Evolutionary conservation across 2,888 invertebrate genomes (phyloP).

Genomic region (Heliconius erato): DNA sequence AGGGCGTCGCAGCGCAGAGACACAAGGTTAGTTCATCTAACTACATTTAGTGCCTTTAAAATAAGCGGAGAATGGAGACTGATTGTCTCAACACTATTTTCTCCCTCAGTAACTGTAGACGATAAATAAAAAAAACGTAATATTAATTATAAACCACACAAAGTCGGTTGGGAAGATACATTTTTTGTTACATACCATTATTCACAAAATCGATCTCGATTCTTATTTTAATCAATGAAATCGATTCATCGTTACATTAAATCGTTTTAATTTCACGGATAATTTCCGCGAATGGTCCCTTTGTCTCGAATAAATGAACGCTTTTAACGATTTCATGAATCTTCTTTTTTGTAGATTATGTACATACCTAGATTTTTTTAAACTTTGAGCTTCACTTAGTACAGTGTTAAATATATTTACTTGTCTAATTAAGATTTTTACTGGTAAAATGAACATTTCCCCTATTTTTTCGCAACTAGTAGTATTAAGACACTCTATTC

Average conservation of each 20-base stretch:
- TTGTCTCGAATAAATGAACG: conserved; percentile 58
- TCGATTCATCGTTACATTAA: conserved; percentile 39
- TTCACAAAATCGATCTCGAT: conserved; percentile 24
- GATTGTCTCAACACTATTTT: no score
- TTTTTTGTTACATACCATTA: conserved; percentile 12
- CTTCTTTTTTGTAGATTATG: background rate
- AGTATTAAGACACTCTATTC: no score
- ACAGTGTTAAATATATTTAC: background rate
- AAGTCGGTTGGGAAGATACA: conserved; percentile 6
- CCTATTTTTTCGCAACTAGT: no score
- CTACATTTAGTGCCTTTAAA: no score
- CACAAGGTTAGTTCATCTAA: no score
- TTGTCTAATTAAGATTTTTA: background rate
- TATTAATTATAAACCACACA: conserved; percentile 1
- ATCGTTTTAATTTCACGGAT: conserved; percentile 69
- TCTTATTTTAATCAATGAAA: conserved; percentile 31
- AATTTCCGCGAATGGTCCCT: conserved; percentile 65
- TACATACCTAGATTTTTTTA: no score
- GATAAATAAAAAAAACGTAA: no score
- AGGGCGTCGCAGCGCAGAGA: no score
- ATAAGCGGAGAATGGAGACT: no score
- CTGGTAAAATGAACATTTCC: no score
- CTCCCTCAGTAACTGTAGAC: no score
- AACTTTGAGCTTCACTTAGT: background rate
- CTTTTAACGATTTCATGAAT: conserved; percentile 17